Evolutionary conservation across 2,888 invertebrate genomes (phyloP).

Genomic region (Amitus sp.): DNA sequence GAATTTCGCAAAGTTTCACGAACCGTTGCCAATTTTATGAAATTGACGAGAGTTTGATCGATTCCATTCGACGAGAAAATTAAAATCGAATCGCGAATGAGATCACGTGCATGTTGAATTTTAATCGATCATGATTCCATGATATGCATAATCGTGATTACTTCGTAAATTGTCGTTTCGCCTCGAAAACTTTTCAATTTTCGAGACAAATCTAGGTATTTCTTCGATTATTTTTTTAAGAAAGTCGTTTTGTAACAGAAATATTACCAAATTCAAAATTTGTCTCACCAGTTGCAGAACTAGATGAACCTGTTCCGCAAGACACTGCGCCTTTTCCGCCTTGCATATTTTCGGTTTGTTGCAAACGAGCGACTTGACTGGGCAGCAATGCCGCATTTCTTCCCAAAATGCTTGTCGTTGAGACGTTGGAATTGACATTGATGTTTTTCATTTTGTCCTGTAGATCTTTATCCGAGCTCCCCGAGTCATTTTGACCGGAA

Average conservation of each 20-base stretch:
- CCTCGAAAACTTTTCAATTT: too few species aligned
- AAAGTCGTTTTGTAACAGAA: too few species aligned
- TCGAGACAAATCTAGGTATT: not conserved
- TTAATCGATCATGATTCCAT: too few species aligned
- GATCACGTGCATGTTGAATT: too few species aligned
- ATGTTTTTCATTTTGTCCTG: slow-evolving; percentile 53
- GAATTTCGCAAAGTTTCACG: too few species aligned
- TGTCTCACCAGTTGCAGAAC: slow-evolving; percentile 60
- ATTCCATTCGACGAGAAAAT: too few species aligned
- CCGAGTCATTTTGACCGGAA: not conserved
- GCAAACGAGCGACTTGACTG: slow-evolving; percentile 50
- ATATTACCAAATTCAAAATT: not conserved
- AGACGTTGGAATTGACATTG: slow-evolving; percentile 44
- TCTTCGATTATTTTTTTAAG: too few species aligned
- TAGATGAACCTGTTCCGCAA: slow-evolving; percentile 34
- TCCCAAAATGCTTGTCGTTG: slow-evolving; percentile 48
- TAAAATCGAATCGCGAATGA: too few species aligned
- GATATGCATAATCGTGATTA: too few species aligned
- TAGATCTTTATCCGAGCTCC: slow-evolving; percentile 24
- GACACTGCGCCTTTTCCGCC: slow-evolving; percentile 16
- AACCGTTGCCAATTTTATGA: too few species aligned
- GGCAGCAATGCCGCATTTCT: slow-evolving; percentile 53
- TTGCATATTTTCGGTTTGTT: slow-evolving; percentile 41
- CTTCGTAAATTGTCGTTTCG: too few species aligned
- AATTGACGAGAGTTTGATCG: too few species aligned